These are phyloP conservation scores for Phataginus tricuspis DNA, from an alignment of 2,797 vertebrate species.

Conservation along the genomic window DNA sequence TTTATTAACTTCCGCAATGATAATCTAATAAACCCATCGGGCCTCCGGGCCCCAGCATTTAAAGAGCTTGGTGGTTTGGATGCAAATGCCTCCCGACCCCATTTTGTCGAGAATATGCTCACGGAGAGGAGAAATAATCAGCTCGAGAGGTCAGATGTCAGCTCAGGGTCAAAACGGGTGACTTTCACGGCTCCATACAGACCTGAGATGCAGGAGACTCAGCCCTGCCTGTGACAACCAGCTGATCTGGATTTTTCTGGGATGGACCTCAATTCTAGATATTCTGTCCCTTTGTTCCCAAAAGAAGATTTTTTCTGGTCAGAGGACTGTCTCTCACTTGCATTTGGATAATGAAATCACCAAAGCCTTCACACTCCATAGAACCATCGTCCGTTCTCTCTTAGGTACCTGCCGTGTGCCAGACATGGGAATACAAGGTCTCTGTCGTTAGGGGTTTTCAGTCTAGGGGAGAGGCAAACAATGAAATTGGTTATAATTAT, in stretches of 20 bases:
- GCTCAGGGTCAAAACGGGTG: background rate
- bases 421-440: background rate
- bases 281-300: constrained; percentile 40
- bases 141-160: constrained; percentile 69
- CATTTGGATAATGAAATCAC: background rate
- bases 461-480: background rate
- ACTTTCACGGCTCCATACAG: constrained; percentile 49
- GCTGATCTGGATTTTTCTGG: constrained; percentile 23
- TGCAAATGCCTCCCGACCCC: constrained; percentile 85
- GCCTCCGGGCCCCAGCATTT: constrained; percentile 88
- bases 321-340: background rate
- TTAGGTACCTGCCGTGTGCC: background rate
- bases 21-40: constrained; percentile 94
- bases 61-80: constrained; percentile 84
- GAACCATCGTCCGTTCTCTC: background rate
- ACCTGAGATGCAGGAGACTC: background rate
- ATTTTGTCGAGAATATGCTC: constrained; percentile 75
- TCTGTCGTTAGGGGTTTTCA: background rate
- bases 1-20: constrained; percentile 95
- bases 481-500: background rate
- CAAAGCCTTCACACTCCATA: background rate
- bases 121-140: constrained; percentile 70
- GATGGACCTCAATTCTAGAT: constrained; percentile 8
- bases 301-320: constrained; percentile 20
- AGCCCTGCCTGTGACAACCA: background rate